These are phyloP conservation scores for Epinotia ramella DNA, from an alignment of 2,888 invertebrate species.

Conservation along the genomic window DNA sequence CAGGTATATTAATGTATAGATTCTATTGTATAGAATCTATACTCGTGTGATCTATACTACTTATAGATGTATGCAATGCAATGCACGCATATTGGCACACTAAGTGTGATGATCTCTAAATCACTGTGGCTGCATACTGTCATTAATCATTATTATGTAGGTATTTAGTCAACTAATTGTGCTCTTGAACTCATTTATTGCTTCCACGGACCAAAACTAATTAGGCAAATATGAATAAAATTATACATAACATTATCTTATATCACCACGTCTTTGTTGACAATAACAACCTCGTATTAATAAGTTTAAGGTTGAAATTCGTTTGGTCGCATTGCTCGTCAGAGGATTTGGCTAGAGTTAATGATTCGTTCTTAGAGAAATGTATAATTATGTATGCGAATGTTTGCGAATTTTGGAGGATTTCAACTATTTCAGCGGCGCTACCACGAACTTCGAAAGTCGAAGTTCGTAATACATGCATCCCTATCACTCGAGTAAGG, in stretches of 20 bases:
- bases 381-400: slow-evolving; percentile 21
- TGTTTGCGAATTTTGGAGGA: slow-evolving; percentile 4
- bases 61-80: too few species aligned
- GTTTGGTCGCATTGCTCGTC: not conserved
- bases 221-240: slow-evolving; percentile 21
- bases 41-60: too few species aligned
- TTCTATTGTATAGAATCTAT: too few species aligned
- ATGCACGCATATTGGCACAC: not conserved
- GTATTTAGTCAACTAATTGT: slow-evolving; percentile 22
- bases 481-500: too few species aligned
- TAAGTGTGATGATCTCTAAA: slow-evolving; percentile 2
- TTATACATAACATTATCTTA: not conserved
- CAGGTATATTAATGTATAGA: too few species aligned
- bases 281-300: not conserved
- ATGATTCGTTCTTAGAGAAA: not conserved
- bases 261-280: not conserved
- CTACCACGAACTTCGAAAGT: too few species aligned
- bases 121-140: not conserved
- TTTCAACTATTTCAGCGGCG: not conserved
- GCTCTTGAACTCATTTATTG: slow-evolving; percentile 31
- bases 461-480: too few species aligned
- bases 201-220: slow-evolving; percentile 12
- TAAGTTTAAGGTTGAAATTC: not conserved
- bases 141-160: slow-evolving; percentile 35
- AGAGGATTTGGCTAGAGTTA: not conserved